Base-by-base conservation (phyloP, 2,888 invertebrate genomes). In the Tetragonisca angustula region DNA sequence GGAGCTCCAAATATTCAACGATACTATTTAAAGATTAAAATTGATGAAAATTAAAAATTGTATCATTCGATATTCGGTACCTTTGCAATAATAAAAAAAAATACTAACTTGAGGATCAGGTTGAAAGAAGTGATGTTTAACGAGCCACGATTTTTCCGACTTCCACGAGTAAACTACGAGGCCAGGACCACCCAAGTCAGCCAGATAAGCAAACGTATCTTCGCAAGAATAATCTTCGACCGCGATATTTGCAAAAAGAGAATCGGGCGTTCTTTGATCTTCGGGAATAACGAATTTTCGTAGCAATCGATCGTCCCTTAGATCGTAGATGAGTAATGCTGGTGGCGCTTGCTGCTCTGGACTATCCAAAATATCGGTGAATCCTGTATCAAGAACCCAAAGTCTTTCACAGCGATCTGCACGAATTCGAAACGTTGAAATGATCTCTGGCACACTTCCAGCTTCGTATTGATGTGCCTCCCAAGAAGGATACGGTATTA, bases 401-500 rank as follows among this genome's bases (percentile, higher is more conserved):
- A 98, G 95, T 0, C 97, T 96, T 21, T 96, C 96, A 92, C 98
- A 98, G 71, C 95, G 95, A 93, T 98, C 98, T 0, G 97, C 97
- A 0, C 97, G 95, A 2, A 97, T 95, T 13, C 97, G 95, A 94
- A 97, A 97, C 0, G 97, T 97, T 0, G 97, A 97, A 0, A 97
- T 96, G 72, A 97, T 96, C 92, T 97, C 97, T 2, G 97, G 96
- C n/a, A 94, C 94, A 2, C 95, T 95, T 27, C 93, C 94, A 15
- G 93, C 94, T 3, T 92, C 93, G 62, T 95, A 95, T 65, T 96
- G 96, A 91, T 97, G 97, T 0, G 97, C 97, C 82, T 96, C 96
- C 97, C 97, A 98, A 89, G 96, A 97, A 0, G 97, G 97, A 90
- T 97, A 98, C 0, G 98, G 97, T n/a, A 95, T 96, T 79, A 98